phyloP scores from a whole-genome alignment of 2,888 invertebrate genomes.

The Julus scandinavius region DNA sequence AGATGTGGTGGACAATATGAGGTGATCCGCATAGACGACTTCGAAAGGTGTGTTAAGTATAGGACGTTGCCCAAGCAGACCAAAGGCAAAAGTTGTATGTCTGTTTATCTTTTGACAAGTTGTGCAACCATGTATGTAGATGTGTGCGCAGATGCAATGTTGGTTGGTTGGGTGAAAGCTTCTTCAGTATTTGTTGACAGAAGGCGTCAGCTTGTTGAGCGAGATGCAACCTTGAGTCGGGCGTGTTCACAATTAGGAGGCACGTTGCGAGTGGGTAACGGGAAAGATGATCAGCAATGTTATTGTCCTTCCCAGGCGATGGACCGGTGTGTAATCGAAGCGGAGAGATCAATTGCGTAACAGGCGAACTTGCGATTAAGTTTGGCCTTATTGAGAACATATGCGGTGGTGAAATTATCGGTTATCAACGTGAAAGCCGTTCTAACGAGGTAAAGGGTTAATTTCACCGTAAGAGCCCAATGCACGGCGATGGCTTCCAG shows the following conservation, averaged over 20 bases:
- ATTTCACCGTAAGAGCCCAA: conserved; percentile 51
- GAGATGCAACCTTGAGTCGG: neutral
- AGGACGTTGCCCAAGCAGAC: neutral
- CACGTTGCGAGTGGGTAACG: no score
- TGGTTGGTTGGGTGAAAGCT: no score
- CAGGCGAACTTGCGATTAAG: neutral
- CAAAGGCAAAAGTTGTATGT: neutral
- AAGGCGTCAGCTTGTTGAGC: neutral
- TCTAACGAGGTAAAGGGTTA: neutral
- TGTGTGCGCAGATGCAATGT: neutral
- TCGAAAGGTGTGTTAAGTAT: neutral
- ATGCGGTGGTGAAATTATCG: neutral
- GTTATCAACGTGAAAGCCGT: neutral
- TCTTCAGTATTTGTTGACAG: no score
- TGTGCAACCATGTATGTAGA: neutral
- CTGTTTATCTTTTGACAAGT: neutral
- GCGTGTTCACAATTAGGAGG: no score
- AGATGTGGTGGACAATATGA: neutral
- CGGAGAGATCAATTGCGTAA: neutral
- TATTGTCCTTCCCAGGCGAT: no score
- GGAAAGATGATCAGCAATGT: no score
- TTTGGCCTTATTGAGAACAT: neutral
- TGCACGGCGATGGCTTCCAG: conserved; percentile 47
- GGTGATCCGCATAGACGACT: neutral
- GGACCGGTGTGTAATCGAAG: neutral